phyloP scores from a whole-genome alignment of 2,888 invertebrate genomes.

The Drosophila buzzatii region DNA sequence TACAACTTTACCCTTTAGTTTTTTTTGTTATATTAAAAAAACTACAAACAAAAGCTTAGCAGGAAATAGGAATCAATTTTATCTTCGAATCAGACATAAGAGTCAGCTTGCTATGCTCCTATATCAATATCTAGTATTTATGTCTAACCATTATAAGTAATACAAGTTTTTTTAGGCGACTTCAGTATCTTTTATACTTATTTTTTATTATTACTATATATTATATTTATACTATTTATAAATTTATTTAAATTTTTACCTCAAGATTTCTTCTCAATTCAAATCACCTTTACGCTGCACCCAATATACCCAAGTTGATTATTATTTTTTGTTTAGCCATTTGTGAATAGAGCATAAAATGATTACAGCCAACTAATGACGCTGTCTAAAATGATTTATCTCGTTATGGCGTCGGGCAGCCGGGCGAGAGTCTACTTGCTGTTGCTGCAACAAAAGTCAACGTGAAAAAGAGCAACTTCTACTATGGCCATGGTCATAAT shows the following conservation, averaged over 20 bases:
- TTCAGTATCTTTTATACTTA: not conserved
- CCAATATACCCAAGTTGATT: not conserved
- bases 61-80: not conserved
- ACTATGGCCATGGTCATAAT: slow-evolving; percentile 61
- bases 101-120: not conserved
- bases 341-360: slow-evolving; percentile 58
- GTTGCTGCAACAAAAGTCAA: slow-evolving; percentile 71
- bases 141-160: not conserved
- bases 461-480: slow-evolving; percentile 65
- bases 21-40: no score
- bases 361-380: slow-evolving; percentile 82
- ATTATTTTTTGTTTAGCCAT: not conserved
- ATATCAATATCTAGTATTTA: not conserved
- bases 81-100: not conserved
- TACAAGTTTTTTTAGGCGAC: no score
- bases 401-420: slow-evolving; percentile 67
- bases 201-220: no score
- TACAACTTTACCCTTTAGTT: no score
- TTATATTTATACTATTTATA: not conserved
- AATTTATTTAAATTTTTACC: no score
- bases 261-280: not conserved
- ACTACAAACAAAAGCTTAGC: not conserved
- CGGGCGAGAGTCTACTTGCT: slow-evolving; percentile 31
- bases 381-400: slow-evolving; percentile 83
- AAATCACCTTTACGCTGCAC: not conserved